Base-by-base conservation (phyloP, 2,888 invertebrate species). In the Idaea straminata region DNA sequence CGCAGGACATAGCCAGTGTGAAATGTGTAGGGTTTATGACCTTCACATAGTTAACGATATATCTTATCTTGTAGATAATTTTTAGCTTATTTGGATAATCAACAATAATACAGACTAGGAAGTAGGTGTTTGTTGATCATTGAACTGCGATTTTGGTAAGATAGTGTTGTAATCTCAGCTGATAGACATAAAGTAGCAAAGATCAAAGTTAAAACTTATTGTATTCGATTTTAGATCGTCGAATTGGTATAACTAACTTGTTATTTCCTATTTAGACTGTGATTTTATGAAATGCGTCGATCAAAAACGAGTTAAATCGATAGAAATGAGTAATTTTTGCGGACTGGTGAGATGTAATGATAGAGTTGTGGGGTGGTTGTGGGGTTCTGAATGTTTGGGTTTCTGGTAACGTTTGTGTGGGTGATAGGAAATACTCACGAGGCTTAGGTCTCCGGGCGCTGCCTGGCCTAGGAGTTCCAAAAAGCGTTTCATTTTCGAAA, bases 401-500 rank as follows among this genome's bases (percentile, higher is more conserved):
- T 47, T 47, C 7, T 7, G 5, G 10, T 10, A 47, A 13, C 7
- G 6, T 13, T 47, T 4, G 5, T 47, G 47, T 13, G 10, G 7
- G 47, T 15, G 25, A 57, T 59, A n/a, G 62, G 59, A 63, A 66
- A 67, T 81, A 92, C 95, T 95, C 86, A 95, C 95, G 93, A 80
- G 94, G 94, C 85, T 93, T 95, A 72, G 96, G 95, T 86, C 95
- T 94, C 75, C 91, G 89, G 77, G 93, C 91, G 82, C 93, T 92
- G 74, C 91, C 93, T 73, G 91, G 89, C 86, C 89, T 89, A 87
- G 93, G 87, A 81, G 91, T 80, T 79, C 85, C 88, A 94, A 95
- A 89, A 88, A 90, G 91, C 87, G 88, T 85, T 86, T 91, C 91
- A 84, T 91, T 91, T 87, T 95, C 95, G 77, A 98, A 93, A 81